Evolutionary conservation across 2,797 vertebrate genomes (phyloP).

Genomic region (Moxostoma hubbsi): DNA sequence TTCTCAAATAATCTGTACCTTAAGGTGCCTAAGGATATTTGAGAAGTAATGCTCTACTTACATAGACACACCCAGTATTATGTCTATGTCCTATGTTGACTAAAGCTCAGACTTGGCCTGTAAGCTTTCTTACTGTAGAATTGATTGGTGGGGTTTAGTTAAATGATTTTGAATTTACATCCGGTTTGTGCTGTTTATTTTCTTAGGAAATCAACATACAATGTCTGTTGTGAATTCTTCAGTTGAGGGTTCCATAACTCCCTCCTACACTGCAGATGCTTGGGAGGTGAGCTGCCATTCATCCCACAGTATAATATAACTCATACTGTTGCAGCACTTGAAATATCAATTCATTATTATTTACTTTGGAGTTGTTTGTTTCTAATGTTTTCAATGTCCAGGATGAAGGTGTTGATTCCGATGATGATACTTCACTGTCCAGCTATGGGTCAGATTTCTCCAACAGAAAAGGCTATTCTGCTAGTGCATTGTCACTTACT

Average conservation of each 20-base stretch:
- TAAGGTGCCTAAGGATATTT: neutral
- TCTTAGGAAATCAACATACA: conserved; percentile 31
- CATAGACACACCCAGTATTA: conserved; percentile 44
- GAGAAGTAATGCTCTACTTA: neutral
- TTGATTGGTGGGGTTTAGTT: neutral
- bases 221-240: conserved; percentile 9
- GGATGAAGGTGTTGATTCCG: conserved; percentile 58
- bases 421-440: conserved; percentile 56
- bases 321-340: neutral
- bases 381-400: conserved; percentile 16
- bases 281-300: conserved; percentile 51
- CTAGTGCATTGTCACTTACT: conserved; percentile 47
- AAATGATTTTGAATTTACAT: neutral
- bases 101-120: conserved; percentile 9
- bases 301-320: neutral
- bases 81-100: neutral
- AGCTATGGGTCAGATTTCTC: conserved; percentile 60
- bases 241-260: conserved; percentile 17
- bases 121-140: neutral
- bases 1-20: neutral
- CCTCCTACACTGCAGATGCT: conserved; percentile 14
- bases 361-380: neutral
- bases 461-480: conserved; percentile 42
- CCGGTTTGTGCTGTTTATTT: conserved; percentile 6
- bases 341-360: too few species aligned